Percentiles rank a stretch among this genome's conserved stretches.
Evolutionary conservation across 2,888 invertebrate species (phyloP).

Genomic region (Lasioglossum malachurum): DNA sequence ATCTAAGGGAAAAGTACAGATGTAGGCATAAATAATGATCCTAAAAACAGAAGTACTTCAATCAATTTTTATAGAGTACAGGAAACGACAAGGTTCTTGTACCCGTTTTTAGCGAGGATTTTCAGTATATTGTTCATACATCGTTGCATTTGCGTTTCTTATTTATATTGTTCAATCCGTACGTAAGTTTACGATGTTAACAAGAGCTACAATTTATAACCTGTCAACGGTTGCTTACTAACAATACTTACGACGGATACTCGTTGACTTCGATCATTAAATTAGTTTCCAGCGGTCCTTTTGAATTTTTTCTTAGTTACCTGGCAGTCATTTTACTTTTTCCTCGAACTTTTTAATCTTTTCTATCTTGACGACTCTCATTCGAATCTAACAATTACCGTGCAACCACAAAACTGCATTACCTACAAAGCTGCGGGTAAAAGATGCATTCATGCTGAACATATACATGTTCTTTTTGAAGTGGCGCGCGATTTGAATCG

Average conservation of each 20-base stretch:
- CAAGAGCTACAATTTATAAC: slow-evolving; percentile 39
- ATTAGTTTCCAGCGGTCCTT: slow-evolving; percentile 15
- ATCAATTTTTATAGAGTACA: not conserved
- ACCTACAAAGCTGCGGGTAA: slow-evolving; percentile 24
- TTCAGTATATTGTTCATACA: not conserved
- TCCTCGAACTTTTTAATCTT: not conserved
- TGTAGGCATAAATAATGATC: not conserved
- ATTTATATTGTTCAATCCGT: not conserved
- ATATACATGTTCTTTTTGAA: not conserved
- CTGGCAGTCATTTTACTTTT: not conserved
- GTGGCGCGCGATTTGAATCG: not conserved
- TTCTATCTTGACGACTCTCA: slow-evolving; percentile 8
- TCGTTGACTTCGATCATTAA: not conserved
- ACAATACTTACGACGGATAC: slow-evolving; percentile 36
- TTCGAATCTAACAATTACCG: slow-evolving; percentile 30
- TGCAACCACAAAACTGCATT: slow-evolving; percentile 34
- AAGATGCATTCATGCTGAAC: not conserved
- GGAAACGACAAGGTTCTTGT: not conserved
- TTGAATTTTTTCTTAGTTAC: not conserved
- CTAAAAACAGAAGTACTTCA: not conserved
- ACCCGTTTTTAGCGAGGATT: not conserved
- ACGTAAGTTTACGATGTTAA: slow-evolving; percentile 4
- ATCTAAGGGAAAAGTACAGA: slow-evolving; percentile 31
- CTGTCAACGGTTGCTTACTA: slow-evolving; percentile 7
- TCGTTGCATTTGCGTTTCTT: not conserved